Conservation (phyloP, 2,888 invertebrate species). For the Lasioglossum leucozonium region DNA sequence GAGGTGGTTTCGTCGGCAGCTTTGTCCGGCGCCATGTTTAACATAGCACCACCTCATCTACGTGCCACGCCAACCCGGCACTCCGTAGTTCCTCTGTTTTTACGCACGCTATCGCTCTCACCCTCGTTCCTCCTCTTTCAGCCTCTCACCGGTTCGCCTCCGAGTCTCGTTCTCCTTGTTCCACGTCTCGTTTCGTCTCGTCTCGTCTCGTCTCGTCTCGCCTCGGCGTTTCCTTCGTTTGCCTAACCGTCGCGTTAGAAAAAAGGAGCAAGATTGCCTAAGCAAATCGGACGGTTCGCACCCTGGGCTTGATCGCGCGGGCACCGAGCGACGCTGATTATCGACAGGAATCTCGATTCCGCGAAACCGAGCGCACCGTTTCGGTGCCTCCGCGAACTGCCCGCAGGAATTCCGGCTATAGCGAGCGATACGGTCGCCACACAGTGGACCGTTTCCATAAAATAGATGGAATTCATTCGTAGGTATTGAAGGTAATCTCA, state of each 20-base stretch:
- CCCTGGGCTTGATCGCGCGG: slow-evolving; percentile 42
- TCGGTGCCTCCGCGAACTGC: background rate
- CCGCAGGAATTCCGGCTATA: background rate
- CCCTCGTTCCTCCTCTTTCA: slow-evolving; percentile 36
- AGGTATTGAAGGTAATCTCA: background rate
- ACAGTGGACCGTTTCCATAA: background rate
- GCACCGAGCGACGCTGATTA: background rate
- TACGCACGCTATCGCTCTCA: slow-evolving; percentile 68
- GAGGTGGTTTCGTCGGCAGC: slow-evolving; percentile 82
- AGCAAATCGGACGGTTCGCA: slow-evolving; percentile 76
- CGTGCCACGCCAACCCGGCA: slow-evolving; percentile 75
- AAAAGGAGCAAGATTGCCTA: slow-evolving; percentile 51
- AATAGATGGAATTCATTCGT: background rate
- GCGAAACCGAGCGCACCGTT: background rate
- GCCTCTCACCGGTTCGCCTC: slow-evolving; percentile 13
- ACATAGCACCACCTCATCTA: slow-evolving; percentile 82
- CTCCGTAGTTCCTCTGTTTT: slow-evolving; percentile 75
- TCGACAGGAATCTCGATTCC: background rate
- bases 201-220: background rate
- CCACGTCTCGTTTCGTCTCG: slow-evolving; percentile 10
- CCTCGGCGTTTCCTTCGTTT: slow-evolving; percentile 30
- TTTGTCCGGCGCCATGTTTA: slow-evolving; percentile 83
- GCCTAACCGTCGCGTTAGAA: slow-evolving; percentile 45
- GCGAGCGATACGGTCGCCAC: background rate
- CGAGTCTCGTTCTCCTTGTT: slow-evolving; percentile 12